A percentile compares a stretch with the other conserved stretches of the same genome.
phyloP scores from a whole-genome alignment of 2,888 invertebrate genomes.

The Zeuzera pyrina region DNA sequence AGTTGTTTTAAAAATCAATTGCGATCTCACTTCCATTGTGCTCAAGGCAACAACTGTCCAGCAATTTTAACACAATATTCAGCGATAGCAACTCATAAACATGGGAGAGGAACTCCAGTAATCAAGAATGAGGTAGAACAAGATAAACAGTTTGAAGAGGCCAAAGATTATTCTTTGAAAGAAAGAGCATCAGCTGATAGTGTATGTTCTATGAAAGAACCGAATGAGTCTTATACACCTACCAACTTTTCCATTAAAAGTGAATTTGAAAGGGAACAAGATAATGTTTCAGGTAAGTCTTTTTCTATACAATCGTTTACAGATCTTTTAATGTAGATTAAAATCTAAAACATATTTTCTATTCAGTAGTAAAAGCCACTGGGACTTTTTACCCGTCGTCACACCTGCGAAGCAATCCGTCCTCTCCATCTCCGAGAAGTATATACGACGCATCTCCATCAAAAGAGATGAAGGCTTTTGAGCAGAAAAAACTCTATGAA shows the following conservation, averaged over 20 bases:
- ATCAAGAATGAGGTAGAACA: slow-evolving; percentile 53
- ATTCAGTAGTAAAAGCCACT: slow-evolving; percentile 93
- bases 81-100: slow-evolving; percentile 63
- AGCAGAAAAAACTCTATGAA: slow-evolving; percentile 48
- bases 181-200: slow-evolving; percentile 61
- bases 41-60: slow-evolving; percentile 62
- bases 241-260: slow-evolving; percentile 64
- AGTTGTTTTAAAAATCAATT: slow-evolving; percentile 65
- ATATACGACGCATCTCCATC: slow-evolving; percentile 69
- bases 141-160: slow-evolving; percentile 57
- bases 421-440: slow-evolving; percentile 67
- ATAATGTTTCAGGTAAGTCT: slow-evolving; percentile 64
- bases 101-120: slow-evolving; percentile 58
- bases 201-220: slow-evolving; percentile 49
- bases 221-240: slow-evolving; percentile 42
- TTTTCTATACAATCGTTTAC: slow-evolving; percentile 18
- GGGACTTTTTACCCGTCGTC: slow-evolving; percentile 93
- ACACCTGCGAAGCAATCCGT: slow-evolving; percentile 69
- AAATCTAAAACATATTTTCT: slow-evolving; percentile 26
- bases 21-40: slow-evolving; percentile 63
- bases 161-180: slow-evolving; percentile 67
- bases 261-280: slow-evolving; percentile 62
- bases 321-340: neutral
- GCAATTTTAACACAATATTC: slow-evolving; percentile 67
- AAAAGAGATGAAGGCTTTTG: slow-evolving; percentile 63